These are phyloP conservation scores for Dinothrombium tinctorium DNA, from an alignment of 1,140 invertebrate genomes.

Conservation along the genomic window DNA sequence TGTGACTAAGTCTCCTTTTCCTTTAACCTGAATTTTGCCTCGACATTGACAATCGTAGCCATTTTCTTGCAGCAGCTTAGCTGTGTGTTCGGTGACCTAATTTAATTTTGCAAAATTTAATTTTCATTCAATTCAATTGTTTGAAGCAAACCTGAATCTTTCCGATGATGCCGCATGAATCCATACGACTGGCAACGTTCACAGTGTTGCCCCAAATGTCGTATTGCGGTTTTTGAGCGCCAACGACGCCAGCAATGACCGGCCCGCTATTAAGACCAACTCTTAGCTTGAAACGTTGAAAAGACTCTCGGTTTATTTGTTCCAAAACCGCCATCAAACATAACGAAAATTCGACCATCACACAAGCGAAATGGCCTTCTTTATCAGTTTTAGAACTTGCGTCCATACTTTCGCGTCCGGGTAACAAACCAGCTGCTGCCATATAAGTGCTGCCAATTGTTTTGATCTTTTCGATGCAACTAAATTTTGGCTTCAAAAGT, in stretches of 20 bases:
- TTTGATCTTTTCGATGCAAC: conserved; percentile 62
- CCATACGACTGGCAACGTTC: conserved; percentile 81
- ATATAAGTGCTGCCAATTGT: conserved; percentile 78
- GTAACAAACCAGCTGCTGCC: conserved; percentile 69
- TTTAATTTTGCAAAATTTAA: conserved; percentile 1
- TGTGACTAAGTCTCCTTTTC: conserved; percentile 35
- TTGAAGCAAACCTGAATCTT: conserved; percentile 35
- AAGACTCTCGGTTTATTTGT: conserved; percentile 20
- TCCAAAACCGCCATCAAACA: conserved; percentile 33
- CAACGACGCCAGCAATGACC: conserved; percentile 71
- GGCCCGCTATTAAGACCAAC: conserved; percentile 49
- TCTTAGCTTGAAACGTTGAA: conserved; percentile 29
- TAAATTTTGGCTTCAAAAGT: conserved; percentile 19
- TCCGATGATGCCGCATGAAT: conserved; percentile 48
- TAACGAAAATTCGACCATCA: conserved; percentile 35
- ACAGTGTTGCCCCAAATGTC: conserved; percentile 87
- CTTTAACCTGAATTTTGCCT: conserved; percentile 74
- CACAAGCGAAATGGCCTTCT: conserved; percentile 40
- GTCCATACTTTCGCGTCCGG: conserved; percentile 45
- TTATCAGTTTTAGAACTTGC: conserved; percentile 22
- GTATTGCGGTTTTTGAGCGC: conserved; percentile 16
- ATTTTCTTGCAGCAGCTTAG: conserved; percentile 28
- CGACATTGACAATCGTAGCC: conserved; percentile 50
- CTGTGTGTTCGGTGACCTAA: conserved; percentile 46
- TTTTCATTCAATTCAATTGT: conserved; percentile 3